Percentiles rank a stretch among this genome's conserved stretches.
Conservation (phyloP, 2,888 invertebrate genomes). For the Thera britannica region DNA sequence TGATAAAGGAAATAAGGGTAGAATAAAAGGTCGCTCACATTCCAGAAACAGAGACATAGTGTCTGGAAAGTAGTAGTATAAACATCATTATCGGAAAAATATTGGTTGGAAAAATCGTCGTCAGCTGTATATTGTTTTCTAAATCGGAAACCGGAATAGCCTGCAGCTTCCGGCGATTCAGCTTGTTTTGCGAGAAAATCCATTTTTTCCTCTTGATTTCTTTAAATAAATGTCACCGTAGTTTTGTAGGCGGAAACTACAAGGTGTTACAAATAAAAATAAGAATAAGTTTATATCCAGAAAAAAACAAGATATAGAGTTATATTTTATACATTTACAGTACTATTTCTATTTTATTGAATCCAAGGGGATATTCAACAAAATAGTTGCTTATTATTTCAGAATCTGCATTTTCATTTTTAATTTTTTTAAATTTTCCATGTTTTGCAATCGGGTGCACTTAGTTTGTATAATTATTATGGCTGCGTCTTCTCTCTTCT, state of each 20-base stretch:
- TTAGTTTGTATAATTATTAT: too few relatives aligned
- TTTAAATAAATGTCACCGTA: slow-evolving; percentile 53
- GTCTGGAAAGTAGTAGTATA: slow-evolving; percentile 61
- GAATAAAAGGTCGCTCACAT: slow-evolving; percentile 38
- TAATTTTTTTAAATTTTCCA: too few relatives aligned
- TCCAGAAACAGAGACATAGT: slow-evolving; percentile 48
- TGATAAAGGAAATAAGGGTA: slow-evolving; percentile 36
- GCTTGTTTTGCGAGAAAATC: slow-evolving; percentile 70
- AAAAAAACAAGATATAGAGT: too few relatives aligned
- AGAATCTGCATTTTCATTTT: too few relatives aligned
- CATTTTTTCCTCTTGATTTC: slow-evolving; percentile 60
- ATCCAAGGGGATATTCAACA: neutral
- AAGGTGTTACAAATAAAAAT: slow-evolving; percentile 13
- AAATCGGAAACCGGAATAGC: slow-evolving; percentile 73
- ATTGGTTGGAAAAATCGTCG: slow-evolving; percentile 66
- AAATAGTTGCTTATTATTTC: too few relatives aligned
- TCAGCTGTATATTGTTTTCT: slow-evolving; percentile 77
- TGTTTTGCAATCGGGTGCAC: too few relatives aligned
- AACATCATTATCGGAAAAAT: slow-evolving; percentile 72
- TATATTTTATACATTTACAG: too few relatives aligned
- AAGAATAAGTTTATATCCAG: too few relatives aligned
- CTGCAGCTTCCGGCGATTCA: slow-evolving; percentile 71
- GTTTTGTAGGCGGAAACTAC: slow-evolving; percentile 35
- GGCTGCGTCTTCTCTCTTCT: too few relatives aligned
- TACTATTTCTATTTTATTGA: too few relatives aligned